Conservation (phyloP, 2,797 vertebrate species). For the Pipistrellus kuhlii region DNA sequence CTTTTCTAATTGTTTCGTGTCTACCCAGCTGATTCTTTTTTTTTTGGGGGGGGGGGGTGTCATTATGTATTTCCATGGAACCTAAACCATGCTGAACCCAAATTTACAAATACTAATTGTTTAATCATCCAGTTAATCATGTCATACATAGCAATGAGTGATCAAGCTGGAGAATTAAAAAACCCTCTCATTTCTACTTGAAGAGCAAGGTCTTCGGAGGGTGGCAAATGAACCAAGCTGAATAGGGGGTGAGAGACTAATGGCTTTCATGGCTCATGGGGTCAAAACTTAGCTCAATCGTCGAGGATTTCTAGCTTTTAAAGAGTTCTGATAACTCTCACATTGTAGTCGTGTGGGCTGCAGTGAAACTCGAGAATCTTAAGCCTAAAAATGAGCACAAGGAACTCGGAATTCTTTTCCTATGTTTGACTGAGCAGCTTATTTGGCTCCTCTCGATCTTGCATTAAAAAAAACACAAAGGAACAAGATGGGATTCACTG, state of each 20-base stretch:
- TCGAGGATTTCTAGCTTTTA: not conserved
- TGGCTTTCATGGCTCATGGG: not conserved
- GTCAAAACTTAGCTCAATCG: not conserved
- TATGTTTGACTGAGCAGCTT: slow-evolving; percentile 5
- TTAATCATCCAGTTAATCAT: not conserved
- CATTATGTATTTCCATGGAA: not conserved
- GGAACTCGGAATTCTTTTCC: slow-evolving; percentile 15
- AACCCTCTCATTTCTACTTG: not conserved
- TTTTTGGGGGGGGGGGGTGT: not conserved
- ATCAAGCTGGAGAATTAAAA: not conserved
- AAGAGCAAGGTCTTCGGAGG: slow-evolving; percentile 30
- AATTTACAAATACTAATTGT: not conserved
- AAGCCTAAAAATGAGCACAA: not conserved
- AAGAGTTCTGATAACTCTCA: not conserved
- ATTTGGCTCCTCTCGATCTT: slow-evolving; percentile 23
- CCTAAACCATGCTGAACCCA: not conserved
- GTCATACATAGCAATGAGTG: not conserved
- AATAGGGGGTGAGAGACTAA: not conserved
- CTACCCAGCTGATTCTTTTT: not conserved
- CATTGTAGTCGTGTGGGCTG: not conserved
- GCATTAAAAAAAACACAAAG: not conserved
- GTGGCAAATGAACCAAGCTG: not conserved
- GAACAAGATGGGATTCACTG: not conserved
- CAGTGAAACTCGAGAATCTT: not conserved
- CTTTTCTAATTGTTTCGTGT: not conserved